Evolutionary conservation across 2,113 vertebrate species (phyloP).

Genomic region (Trogon melanurus): DNA sequence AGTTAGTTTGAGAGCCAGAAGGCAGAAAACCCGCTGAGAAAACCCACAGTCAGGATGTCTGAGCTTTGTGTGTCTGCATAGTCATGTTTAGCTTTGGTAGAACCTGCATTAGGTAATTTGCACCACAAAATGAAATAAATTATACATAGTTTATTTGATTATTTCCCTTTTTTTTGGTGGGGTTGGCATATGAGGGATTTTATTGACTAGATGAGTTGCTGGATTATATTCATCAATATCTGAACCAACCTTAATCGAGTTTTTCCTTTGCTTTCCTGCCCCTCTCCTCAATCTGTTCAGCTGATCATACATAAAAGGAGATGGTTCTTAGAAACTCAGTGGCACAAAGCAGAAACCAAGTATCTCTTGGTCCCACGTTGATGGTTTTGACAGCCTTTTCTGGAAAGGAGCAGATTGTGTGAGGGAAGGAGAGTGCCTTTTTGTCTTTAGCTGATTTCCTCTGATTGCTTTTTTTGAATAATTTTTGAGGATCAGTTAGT

Average conservation of each 20-base stretch:
- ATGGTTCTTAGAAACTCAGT: neutral
- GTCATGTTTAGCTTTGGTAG: neutral
- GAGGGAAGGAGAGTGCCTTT: neutral
- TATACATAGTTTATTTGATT: neutral
- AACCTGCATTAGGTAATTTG: neutral
- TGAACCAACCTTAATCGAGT: neutral
- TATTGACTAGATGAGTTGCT: neutral
- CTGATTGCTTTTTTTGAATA: neutral
- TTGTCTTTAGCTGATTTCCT: neutral
- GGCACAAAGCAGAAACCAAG: neutral
- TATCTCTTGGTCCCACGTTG: neutral
- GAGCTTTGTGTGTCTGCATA: neutral
- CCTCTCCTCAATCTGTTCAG: neutral
- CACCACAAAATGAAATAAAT: neutral
- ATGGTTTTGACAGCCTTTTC: neutral
- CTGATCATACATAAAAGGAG: neutral
- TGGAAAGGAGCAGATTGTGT: too few species aligned
- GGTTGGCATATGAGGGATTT: neutral
- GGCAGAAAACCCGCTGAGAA: neutral
- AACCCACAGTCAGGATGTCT: neutral
- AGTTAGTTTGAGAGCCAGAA: neutral
- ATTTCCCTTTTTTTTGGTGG: neutral
- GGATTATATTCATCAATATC: neutral
- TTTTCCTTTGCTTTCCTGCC: neutral
- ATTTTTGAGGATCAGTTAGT: conserved; percentile 12